Base-by-base conservation (phyloP, 2,113 vertebrate genomes). In the Amia ocellicauda region DNA sequence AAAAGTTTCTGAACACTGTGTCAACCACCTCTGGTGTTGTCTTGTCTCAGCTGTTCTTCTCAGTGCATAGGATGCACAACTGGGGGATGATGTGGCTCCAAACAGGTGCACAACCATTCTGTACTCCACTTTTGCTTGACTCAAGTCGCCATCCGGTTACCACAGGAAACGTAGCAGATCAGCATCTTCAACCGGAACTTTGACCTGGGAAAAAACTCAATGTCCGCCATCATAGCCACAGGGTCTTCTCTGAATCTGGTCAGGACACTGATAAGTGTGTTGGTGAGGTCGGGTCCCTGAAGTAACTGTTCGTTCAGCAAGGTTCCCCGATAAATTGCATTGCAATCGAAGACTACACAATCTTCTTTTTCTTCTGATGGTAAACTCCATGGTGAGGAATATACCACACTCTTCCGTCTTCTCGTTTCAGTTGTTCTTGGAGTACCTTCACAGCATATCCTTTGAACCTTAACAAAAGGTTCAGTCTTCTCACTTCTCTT, bases 151-250 rank as follows among this genome's bases (percentile, higher is more conserved):
- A 13, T 19, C 3, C 4, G 62, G 41, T 69, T 63, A 72, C 63
- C 72, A 77, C 1, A 76, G 58, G 16, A 70, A 73, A 4, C 58
- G 2, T 1, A 68, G 57, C 9, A 65, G 43, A 22, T 71, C 58
- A 26, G 28, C 36, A 22, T 66, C 31, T 13, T 71, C 50, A 0
- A 47, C 31, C n/a, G 62, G 16, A 27, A 68, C 62, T 23, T 7
- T 60, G 3, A 68, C 70, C 23, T 70, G 68, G 20, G 66, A 50
- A 24, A 59, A 70, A 55, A 31, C 50, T 64, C n/a, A 1, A 70
- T 20, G 22, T 74, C 74, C 7, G 60, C 64, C 61, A 70, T 67
- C 17, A 76, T 22, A 2, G 58, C 56, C 27, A 68, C 31, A 7
- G 27, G 41, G 19, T 63, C 69, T 20, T 71, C 47, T 22, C 50